Conservation (phyloP, 2,888 invertebrate genomes). For the Melieria omissa region DNA sequence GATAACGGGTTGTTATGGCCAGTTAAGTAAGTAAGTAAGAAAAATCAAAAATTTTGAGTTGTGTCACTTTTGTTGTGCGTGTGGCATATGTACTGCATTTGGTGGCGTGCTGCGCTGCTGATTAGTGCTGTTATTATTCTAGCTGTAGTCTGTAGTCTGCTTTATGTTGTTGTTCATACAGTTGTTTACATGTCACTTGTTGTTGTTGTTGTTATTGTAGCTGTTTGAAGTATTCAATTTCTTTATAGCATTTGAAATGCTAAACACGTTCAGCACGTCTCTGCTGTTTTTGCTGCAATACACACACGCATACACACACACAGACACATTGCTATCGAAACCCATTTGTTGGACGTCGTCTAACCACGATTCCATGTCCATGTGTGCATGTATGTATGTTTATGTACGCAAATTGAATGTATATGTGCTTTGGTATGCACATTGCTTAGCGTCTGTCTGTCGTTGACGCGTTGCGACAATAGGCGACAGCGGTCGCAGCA, state of each 20-base stretch:
- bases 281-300: slow-evolving; percentile 43
- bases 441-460: background rate
- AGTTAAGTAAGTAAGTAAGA: too few relatives aligned
- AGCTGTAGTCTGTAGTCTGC: background rate
- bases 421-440: slow-evolving; percentile 13
- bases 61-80: too few relatives aligned
- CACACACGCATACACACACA: too few relatives aligned
- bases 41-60: too few relatives aligned
- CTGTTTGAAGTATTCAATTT: slow-evolving; percentile 4
- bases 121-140: background rate
- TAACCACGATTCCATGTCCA: slow-evolving; percentile 40
- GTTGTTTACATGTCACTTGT: background rate
- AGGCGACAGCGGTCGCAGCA: background rate
- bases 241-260: slow-evolving; percentile 54
- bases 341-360: too few relatives aligned
- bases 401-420: slow-evolving; percentile 18
- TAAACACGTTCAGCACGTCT: slow-evolving; percentile 51
- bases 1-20: too few relatives aligned
- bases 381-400: slow-evolving; percentile 3
- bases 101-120: too few relatives aligned
- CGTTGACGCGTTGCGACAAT: too few relatives aligned
- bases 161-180: background rate
- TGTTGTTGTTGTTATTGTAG: background rate
- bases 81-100: too few relatives aligned
- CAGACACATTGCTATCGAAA: too few relatives aligned